Base-by-base conservation (phyloP, 2,113 vertebrate species). In the Poecile atricapillus region DNA sequence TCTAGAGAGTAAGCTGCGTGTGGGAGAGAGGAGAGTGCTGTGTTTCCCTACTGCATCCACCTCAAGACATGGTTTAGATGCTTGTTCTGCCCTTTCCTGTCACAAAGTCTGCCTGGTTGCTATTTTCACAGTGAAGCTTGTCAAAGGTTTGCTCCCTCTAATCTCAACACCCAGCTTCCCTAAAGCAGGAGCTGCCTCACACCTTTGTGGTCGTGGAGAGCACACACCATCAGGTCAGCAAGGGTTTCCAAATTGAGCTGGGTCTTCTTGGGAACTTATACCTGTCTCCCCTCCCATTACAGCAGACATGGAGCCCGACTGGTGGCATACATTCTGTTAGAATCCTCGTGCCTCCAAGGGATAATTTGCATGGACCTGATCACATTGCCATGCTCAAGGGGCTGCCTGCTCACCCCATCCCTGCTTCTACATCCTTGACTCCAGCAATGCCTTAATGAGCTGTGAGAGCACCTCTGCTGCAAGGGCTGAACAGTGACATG, bases 321-420 rank as follows among this genome's bases (percentile, higher is more conserved):
- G 53, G 31, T 59, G 16, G 23, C 5, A 27, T 33, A 17, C 19
- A 8, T 5, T 67, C n/a, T 69, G 4, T 50, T 71, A 65, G 7
- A 15, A 30, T 4, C 7, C 44, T 39, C 53, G 10, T 35, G 39
- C 24, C 7, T 50, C 33, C 43, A 23, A 17, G 28, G 4, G 24
- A n/a, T 21, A 53, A 24, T 67, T 30, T 82, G 9, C 11, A 13
- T 3, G 10, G 5, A 25, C 12, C 27, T 30, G 7, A 43, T 52
- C 4, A 0, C 22, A 35, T 21, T 55, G n/a, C 21, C 4, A 1
- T 31, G 6, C 18, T 33, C 6, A 10, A 20, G 16, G 7, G 3
- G 2, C 28, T 81, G 44, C 14, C 62, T 70, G 9, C 8, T 52
- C 15, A 58, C 8, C 14, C 8, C 20, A 27, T 15, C 11, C 8